These are phyloP conservation scores for Ophion costatus DNA, from an alignment of 2,888 invertebrate species.

Conservation along the genomic window DNA sequence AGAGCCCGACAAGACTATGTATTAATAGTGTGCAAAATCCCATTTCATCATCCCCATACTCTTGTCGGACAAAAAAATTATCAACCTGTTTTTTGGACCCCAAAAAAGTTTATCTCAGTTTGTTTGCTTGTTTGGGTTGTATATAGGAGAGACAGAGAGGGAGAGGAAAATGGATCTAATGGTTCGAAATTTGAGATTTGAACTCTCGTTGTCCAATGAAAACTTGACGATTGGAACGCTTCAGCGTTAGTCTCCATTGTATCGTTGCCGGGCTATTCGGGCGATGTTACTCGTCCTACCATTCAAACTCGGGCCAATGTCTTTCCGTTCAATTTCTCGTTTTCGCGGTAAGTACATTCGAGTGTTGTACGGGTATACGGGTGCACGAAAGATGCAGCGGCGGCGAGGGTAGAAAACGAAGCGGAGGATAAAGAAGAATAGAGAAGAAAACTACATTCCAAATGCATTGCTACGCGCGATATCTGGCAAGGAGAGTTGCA, in stretches of 20 bases:
- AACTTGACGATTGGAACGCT: slow-evolving; percentile 4
- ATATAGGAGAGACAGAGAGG: background rate
- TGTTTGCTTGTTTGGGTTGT: background rate
- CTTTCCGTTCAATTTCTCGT: slow-evolving; percentile 39
- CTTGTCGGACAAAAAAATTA: too few species aligned
- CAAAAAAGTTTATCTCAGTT: background rate
- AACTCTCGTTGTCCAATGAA: background rate
- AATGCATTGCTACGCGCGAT: slow-evolving; percentile 60
- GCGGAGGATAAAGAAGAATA: slow-evolving; percentile 32
- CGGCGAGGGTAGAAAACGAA: background rate
- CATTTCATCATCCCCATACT: too few species aligned
- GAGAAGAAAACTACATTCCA: slow-evolving; percentile 63
- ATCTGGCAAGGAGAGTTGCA: slow-evolving; percentile 35
- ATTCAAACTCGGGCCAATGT: slow-evolving; percentile 37
- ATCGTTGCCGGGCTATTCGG: slow-evolving; percentile 8
- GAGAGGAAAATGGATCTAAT: background rate
- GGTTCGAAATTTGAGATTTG: background rate
- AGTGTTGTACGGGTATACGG: slow-evolving; percentile 8
- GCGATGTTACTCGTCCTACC: slow-evolving; percentile 8
- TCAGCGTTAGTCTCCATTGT: background rate
- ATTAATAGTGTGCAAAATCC: too few species aligned
- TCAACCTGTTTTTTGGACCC: too few species aligned
- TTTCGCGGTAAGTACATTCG: slow-evolving; percentile 8
- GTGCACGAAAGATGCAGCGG: background rate
- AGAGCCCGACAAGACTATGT: too few species aligned